Base-by-base conservation (phyloP, 2,113 vertebrate genomes). In the Triplophysa siluroides region DNA sequence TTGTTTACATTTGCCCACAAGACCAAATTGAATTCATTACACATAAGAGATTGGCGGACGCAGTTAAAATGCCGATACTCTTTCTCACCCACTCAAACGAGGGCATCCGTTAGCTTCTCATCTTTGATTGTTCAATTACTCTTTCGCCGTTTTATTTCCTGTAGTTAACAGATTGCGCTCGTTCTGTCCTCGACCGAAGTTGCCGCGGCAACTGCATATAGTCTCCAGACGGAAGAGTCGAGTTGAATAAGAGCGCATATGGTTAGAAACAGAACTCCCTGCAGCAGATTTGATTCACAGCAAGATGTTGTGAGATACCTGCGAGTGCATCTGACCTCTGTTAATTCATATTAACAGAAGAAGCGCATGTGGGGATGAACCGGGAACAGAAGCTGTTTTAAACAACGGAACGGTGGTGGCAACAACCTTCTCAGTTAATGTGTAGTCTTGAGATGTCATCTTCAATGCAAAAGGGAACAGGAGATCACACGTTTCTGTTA, bases 401-500 rank as follows among this genome's bases (percentile, higher is more conserved):
- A 52, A 24, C 16, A 8, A 70, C n/a, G 14, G 21, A 79, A 60
- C 65, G 78, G 52, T 71, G 50, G 45, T 21, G 21, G 65, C 26
- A 29, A 80, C 21, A 60, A 38, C 65, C 80, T 64, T 41, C 83
- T 1, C 14, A 58, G 11, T 4, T 24, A 2, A 18, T 41, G 38
- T 62, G 61, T 76, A 64, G 71, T 21, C 60, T 64, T 43, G 43
- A 18, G 24, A 23, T 58, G 24, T 23, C 52, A 81, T 64, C 83
- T 73, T 62, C 75, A 23, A 76, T 73, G 24, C 87, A 80, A 78
- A 63, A 70, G 80, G 69, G 21, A 74, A 79, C 3, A 66, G 41
- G 38, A 78, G 45, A 69, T 82, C 60, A 83, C 54, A 84, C 79
- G 50, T 65, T 84, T 84, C 85, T 72, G 71, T 79, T 83, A 78